Evolutionary conservation across 2,888 invertebrate genomes (phyloP), one percentile per base, ranked within the genome.

Genomic region (Caenorhabditis sp.): DNA sequence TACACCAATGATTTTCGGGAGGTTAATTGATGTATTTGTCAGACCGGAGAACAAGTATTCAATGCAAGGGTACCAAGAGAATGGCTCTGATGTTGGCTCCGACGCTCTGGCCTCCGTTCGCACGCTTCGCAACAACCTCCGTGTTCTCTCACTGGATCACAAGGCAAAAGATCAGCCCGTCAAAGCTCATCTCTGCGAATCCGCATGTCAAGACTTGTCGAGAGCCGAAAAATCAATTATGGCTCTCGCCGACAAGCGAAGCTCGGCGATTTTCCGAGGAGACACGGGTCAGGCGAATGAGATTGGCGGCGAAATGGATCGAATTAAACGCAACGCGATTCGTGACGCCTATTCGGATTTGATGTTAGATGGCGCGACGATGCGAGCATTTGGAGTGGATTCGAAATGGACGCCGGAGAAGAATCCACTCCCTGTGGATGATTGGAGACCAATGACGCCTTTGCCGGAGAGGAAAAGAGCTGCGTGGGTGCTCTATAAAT

Each of bases 41-140:
- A 81, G 81, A 31, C 75, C 76, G 1, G 66, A 67, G 38, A 81
- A 71, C 38, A 68, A 68, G 27, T 81, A 81, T 49, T 61, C 65
- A 67, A 70, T 74, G 64, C 76, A 77, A 62, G 79, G 81, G 10
- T 79, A 76, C 61, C 21, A 36, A 3, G 73, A 77, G 36, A 61
- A 63, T 10, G 49, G 43, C 10, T 62, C 79, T 0, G 71, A 78
- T 54, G 63, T 84, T 7, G 83, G 83, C n/a, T 73, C 80, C 10
- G 83, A 84, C 69, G 75, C 84, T 0, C 56, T 84, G 10, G 80
- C 74, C 12, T 70, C 80, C 12, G 75, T 84, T 14, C 69, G 83
- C 57, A 82, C 81, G 1, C 67, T 84, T 65, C 75, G 80, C 20
- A 82, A 77, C 63, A 79, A 82, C 60, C 57, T 84, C 56, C 54